Base-by-base conservation (phyloP, 2,888 invertebrate species). In the Alentia gelatinosa region DNA sequence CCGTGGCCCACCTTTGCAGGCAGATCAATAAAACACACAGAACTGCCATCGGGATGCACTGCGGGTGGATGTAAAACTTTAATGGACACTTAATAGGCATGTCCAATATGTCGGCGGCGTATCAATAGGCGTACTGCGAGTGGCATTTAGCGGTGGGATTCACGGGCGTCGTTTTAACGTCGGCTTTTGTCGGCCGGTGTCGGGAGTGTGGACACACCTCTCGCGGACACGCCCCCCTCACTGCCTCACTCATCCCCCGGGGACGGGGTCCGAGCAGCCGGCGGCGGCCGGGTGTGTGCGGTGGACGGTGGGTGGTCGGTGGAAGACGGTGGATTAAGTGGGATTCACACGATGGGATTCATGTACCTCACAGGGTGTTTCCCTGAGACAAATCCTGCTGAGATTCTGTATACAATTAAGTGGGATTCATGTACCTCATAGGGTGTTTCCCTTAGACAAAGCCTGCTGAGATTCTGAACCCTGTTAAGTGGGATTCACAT, bases 41-140 rank as follows among this genome's bases (percentile, higher is more conserved):
- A 5, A 7, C 15, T 47, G 19, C 50, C 47, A 33, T 15, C 42
- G 19, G 47, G 86, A 50, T 33, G 50, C 86, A 33, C n/a, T 42
- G 1, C n/a, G 3, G 50, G 33, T 30, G 86, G 86, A 33, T 86
- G 86, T 86, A 86, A 86, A 86, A 86, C 86, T 86, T 86, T 86
- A 86, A 86, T 86, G 86, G 86, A 86, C 86, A 86, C 86, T 86
- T 86, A 86, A 86, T 86, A 86, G 86, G 42, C 35, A 30, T 86
- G 86, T 86, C 50, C 86, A 86, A 86, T 86, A 86, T 86, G 86
- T 86, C 86, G 47, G 33, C 47, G 23, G 47, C 42, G 86, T 50
- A 50, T 86, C 86, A 50, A 42, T 86, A 86, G 86, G 9, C 42
- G 12, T 30, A n/a, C 86, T 33, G 86, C 47, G 7, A n/a, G 83